Conservation (phyloP, 2,113 vertebrate species). For the Cariama cristata region DNA sequence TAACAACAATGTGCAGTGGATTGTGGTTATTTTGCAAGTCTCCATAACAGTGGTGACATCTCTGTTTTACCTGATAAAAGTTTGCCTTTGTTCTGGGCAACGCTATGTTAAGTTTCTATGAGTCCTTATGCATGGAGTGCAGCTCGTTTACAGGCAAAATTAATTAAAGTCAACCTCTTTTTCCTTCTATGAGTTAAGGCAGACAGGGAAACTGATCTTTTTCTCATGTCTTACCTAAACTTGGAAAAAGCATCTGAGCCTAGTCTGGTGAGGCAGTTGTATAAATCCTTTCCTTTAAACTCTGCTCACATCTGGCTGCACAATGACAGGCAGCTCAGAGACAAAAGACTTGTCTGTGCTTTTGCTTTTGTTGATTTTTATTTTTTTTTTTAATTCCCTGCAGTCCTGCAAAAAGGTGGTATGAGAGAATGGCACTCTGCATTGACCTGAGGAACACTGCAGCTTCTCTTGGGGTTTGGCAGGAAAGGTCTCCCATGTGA, state of each 20-base stretch:
- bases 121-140: neutral
- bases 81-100: neutral
- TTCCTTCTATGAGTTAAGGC: neutral
- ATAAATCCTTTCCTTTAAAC: neutral
- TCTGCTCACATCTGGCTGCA: neutral
- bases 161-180: neutral
- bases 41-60: neutral
- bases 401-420: neutral
- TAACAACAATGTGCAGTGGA: neutral
- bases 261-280: neutral
- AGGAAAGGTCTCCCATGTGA: neutral
- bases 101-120: neutral
- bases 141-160: neutral
- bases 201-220: neutral
- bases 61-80: neutral
- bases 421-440: neutral
- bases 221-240: neutral
- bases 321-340: neutral
- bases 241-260: conserved; percentile 3
- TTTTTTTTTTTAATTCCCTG: neutral
- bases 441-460: neutral
- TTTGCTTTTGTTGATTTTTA: neutral
- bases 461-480: neutral
- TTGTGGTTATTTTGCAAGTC: neutral
- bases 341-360: neutral